phyloP scores from a whole-genome alignment of 2,888 invertebrate species.

The Tenodera sinensis region DNA sequence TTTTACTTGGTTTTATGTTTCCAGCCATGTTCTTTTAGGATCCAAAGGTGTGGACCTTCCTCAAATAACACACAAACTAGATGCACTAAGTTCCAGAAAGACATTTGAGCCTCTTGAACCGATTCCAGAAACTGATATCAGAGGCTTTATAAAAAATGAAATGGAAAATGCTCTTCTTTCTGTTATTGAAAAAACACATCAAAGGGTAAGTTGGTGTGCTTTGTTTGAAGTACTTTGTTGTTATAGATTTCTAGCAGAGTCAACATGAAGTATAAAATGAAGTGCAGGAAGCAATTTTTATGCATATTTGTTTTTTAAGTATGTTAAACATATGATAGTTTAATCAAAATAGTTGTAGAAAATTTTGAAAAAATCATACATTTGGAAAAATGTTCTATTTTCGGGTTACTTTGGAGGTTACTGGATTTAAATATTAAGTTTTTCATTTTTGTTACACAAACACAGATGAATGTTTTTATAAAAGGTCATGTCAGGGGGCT shows the following conservation, averaged over 20 bases:
- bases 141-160: slow-evolving; percentile 87
- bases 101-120: slow-evolving; percentile 90
- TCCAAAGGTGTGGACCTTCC: slow-evolving; percentile 90
- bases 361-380: too few species aligned
- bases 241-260: too few species aligned
- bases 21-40: slow-evolving; percentile 82
- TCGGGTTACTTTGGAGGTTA: too few species aligned
- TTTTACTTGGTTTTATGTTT: slow-evolving; percentile 31
- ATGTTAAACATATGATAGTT: too few species aligned
- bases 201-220: slow-evolving; percentile 59
- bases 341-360: too few species aligned
- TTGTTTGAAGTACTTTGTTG: slow-evolving; percentile 15
- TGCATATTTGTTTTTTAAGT: too few species aligned
- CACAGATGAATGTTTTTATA: too few species aligned
- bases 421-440: too few species aligned
- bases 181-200: slow-evolving; percentile 85
- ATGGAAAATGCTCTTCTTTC: slow-evolving; percentile 89
- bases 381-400: too few species aligned
- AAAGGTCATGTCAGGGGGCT: too few species aligned
- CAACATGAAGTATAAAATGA: too few species aligned
- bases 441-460: too few species aligned
- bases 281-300: background rate
- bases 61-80: slow-evolving; percentile 88
- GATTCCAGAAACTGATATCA: slow-evolving; percentile 85
- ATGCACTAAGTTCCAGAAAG: slow-evolving; percentile 77